Conservation (phyloP, 2,888 invertebrate species). For the Andrena camellia region DNA sequence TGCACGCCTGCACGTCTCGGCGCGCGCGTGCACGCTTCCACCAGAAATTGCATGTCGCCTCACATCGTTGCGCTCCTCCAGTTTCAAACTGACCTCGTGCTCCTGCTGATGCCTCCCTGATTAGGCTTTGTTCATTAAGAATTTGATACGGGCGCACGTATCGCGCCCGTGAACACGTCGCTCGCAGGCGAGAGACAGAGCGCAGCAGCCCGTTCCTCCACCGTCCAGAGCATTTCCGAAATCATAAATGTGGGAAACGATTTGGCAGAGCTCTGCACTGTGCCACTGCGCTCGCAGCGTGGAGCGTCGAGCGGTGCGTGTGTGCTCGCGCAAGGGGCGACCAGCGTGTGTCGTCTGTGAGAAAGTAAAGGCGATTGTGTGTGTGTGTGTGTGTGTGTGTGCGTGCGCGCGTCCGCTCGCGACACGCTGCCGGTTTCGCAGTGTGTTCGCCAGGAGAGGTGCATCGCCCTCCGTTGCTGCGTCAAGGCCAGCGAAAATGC, state of each 20-base stretch:
- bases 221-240: neutral
- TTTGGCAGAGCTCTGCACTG: neutral
- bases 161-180: neutral
- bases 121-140: too few species aligned
- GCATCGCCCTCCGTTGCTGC: constrained; percentile 85
- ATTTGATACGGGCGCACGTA: too few species aligned
- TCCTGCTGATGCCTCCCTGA: neutral
- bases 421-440: constrained; percentile 81
- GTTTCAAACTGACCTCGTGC: neutral
- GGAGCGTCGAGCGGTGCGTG: neutral
- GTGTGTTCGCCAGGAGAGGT: constrained; percentile 83
- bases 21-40: constrained; percentile 20
- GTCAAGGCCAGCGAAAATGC: constrained; percentile 85
- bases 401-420: constrained; percentile 69
- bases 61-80: constrained; percentile 16
- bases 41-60: constrained; percentile 36
- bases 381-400: too few species aligned
- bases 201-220: too few species aligned
- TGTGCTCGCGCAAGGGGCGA: neutral
- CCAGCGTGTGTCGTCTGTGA: constrained; percentile 50
- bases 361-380: constrained; percentile 40
- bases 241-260: constrained; percentile 1
- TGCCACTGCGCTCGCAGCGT: neutral
- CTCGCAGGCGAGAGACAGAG: neutral
- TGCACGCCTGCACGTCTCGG: constrained; percentile 59